Evolutionary conservation across 2,888 invertebrate genomes (phyloP).

Genomic region (Muschampia plurimacula): DNA sequence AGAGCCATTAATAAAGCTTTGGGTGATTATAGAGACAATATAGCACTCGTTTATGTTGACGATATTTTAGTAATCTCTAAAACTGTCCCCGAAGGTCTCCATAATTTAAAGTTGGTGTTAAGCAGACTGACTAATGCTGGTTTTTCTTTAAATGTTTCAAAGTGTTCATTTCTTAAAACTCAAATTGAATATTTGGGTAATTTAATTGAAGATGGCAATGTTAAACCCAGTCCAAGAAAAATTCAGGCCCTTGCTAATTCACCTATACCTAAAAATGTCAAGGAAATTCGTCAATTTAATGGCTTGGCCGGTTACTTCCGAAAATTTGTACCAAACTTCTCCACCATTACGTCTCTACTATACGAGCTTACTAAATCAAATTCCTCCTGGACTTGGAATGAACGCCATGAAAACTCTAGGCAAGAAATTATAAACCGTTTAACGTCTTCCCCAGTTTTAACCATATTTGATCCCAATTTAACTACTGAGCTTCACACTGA

Average conservation of each 20-base stretch:
- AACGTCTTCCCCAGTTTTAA: constrained; percentile 42
- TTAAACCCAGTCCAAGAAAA: constrained; percentile 47
- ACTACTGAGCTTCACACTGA: constrained; percentile 35
- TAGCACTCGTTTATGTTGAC: constrained; percentile 45
- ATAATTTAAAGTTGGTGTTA: constrained; percentile 39
- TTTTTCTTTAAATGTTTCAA: constrained; percentile 46
- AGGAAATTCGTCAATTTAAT: constrained; percentile 43
- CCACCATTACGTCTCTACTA: constrained; percentile 35
- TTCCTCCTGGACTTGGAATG: constrained; percentile 36
- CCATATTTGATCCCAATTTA: constrained; percentile 40
- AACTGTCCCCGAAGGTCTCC: constrained; percentile 39
- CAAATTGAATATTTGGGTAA: constrained; percentile 47
- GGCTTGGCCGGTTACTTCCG: constrained; percentile 43
- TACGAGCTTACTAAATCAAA: constrained; percentile 39
- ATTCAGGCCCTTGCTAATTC: constrained; percentile 44
- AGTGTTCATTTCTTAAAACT: constrained; percentile 47
- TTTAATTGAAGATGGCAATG: constrained; percentile 40
- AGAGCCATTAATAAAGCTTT: constrained; percentile 44
- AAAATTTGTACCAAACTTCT: constrained; percentile 41
- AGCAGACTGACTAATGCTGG: constrained; percentile 42
- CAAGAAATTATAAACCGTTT: constrained; percentile 42
- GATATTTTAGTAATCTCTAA: constrained; percentile 42
- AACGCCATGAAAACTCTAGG: constrained; percentile 29
- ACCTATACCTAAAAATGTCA: constrained; percentile 41
- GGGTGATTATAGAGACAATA: constrained; percentile 37